Base-by-base conservation (phyloP, 64 coral and sea anemone species). In the Montipora cactus region DNA sequence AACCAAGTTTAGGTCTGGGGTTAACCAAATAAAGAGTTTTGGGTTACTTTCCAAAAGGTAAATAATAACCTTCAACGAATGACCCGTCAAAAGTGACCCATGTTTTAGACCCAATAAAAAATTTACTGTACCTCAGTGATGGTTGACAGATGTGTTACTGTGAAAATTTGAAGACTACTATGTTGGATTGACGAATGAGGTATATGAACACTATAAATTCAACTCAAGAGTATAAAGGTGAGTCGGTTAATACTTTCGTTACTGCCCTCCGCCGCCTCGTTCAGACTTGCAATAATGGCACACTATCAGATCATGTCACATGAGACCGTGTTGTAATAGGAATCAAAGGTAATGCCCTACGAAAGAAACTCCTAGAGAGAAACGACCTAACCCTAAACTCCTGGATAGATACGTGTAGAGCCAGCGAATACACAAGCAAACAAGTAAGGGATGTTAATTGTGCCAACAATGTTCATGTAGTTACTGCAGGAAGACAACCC, bases 341-440 rank as follows among this genome's bases (percentile, higher is more conserved):
- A 19, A 76, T 92, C 2, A 52, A 18, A 20, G 76, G 88, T 67
- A 91, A 71, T 8, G 50, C 10, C 25, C 15, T 81, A 75, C 57
- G 76, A 16, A 89, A 95, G 69, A 90, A 87, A 67, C 74, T 95
- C 61, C 77, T 95, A 13, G 70, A 89, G 64, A 51, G 52, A 58
- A 77, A 51, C 7, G 62, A 91, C 23, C 81, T 95, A 3, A 88
- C 82, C 21, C 76, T 88, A n/a, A 83, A 88, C 16, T 79, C 48
- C 3, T 95, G 83, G 23, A 87, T 91, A 59, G 94, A 95, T 72
- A 95, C 92, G 44, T 87, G 80, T 48, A 2, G 94, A 66, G 22
- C 84, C 28, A 88, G 51, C 62, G 68, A 92, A 80, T 79, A 28
- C 72, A 91, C 83, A 50, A 77, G 75, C 18, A 21, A 61, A 47